Percentiles rank a stretch among this genome's conserved stretches.
These are phyloP conservation scores for Sphaeridia pumilis DNA, from an alignment of 2,888 invertebrate genomes.

Conservation along the genomic window DNA sequence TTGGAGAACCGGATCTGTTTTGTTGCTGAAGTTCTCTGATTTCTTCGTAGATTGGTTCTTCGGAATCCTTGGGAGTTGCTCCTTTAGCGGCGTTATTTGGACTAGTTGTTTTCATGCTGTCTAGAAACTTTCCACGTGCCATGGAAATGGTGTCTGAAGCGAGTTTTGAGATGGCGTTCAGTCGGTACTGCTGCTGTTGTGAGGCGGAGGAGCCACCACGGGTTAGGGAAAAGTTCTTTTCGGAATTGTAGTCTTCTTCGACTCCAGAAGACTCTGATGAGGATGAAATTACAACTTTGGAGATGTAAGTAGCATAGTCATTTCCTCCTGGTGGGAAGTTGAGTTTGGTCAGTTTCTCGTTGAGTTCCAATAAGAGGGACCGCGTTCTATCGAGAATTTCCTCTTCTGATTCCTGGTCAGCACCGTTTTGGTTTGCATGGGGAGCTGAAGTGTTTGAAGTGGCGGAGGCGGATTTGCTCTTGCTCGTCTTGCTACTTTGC, in stretches of 20 bases:
- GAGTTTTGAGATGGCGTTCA: slow-evolving; percentile 23
- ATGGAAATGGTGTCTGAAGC: slow-evolving; percentile 33
- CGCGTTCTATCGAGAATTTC: slow-evolving; percentile 26
- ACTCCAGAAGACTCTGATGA: slow-evolving; percentile 33
- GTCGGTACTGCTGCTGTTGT: slow-evolving; percentile 28
- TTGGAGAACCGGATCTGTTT: slow-evolving; percentile 48
- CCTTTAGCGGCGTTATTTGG: neutral
- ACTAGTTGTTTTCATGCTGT: slow-evolving; percentile 31
- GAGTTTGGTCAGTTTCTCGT: slow-evolving; percentile 33
- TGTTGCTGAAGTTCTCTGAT: slow-evolving; percentile 31
- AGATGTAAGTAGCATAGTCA: slow-evolving; percentile 28
- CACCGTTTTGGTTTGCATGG: no score
- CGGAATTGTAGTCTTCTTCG: slow-evolving; percentile 36
- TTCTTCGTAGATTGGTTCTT: slow-evolving; percentile 36
- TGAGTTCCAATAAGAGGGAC: slow-evolving; percentile 30
- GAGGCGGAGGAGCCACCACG: slow-evolving; percentile 2
- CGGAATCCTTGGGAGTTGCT: slow-evolving; percentile 3
- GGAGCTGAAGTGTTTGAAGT: no score
- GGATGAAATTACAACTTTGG: slow-evolving; percentile 30
- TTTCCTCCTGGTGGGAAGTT: slow-evolving; percentile 15
- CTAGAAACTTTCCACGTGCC: slow-evolving; percentile 35
- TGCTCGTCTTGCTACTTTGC: no score
- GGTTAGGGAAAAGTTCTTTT: slow-evolving; percentile 31
- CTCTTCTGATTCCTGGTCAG: slow-evolving; percentile 17
- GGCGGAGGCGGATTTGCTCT: no score